Conservation (phyloP, 2,113 vertebrate genomes). For the Speoplatyrhinus poulsoni region DNA sequence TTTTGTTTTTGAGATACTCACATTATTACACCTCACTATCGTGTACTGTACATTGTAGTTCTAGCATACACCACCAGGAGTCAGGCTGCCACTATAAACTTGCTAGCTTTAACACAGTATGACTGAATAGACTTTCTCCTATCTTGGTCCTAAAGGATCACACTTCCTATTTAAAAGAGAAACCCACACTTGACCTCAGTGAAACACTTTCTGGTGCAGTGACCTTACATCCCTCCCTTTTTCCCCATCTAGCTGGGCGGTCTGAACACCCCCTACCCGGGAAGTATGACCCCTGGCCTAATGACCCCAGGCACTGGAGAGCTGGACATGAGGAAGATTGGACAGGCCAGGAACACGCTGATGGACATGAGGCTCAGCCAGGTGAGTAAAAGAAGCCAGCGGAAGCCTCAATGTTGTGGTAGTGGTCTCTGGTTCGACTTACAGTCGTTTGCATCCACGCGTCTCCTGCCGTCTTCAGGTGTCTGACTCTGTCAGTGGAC, state of each 20-base stretch:
- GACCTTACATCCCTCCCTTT: conserved; percentile 1
- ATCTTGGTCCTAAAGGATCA: no score
- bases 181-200: not conserved
- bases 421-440: not conserved
- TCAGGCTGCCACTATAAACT: conserved; percentile 26
- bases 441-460: not conserved
- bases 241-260: conserved; percentile 76
- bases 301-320: conserved; percentile 96
- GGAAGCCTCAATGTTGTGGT: not conserved
- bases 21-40: not conserved
- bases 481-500: conserved; percentile 96
- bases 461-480: conserved; percentile 75
- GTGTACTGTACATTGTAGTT: conserved; percentile 31
- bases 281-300: conserved; percentile 93
- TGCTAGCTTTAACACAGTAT: not conserved
- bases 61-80: conserved; percentile 55
- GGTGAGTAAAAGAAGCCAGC: conserved; percentile 66
- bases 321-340: conserved; percentile 98
- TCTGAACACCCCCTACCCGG: conserved; percentile 92
- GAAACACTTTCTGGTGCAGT: not conserved
- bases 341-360: conserved; percentile 95
- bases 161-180: no score
- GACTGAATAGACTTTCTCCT: not conserved
- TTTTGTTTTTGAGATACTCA: not conserved
- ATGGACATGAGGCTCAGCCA: conserved; percentile 99